These are phyloP conservation scores for Spongilla lacustris DNA, from an alignment of 37 sponge, comb jelly and placozoan species.

Conservation along the genomic window DNA sequence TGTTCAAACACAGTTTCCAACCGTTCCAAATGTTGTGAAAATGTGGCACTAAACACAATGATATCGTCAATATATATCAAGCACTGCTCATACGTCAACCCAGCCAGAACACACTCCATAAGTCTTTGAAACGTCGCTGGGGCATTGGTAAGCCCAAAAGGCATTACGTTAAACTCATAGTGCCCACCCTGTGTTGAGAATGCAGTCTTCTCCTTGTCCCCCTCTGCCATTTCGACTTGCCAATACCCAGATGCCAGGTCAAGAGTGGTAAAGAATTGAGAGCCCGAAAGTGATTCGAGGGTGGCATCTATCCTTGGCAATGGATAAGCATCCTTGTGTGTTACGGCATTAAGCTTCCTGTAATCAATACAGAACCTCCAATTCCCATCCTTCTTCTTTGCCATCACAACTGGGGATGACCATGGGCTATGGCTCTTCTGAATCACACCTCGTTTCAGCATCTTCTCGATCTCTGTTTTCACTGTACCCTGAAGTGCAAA, in stretches of 20 bases:
- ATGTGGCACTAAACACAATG: slow-evolving; percentile 8
- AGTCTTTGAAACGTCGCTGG: slow-evolving; percentile 42
- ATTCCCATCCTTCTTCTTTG: slow-evolving; percentile 22
- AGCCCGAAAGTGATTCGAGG: slow-evolving; percentile 12
- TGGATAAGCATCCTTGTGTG: slow-evolving; percentile 29
- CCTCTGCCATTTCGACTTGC: slow-evolving; percentile 17
- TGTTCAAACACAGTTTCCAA: no score
- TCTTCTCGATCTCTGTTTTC: slow-evolving; percentile 3
- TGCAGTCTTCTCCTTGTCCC: slow-evolving; percentile 39
- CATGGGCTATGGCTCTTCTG: slow-evolving; percentile 2
- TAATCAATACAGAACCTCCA: slow-evolving; percentile 6
- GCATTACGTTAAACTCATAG: slow-evolving; percentile 37
- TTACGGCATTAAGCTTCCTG: slow-evolving; percentile 12
- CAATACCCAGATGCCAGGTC: slow-evolving; percentile 30
- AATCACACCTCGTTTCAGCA: slow-evolving; percentile 9
- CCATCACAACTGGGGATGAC: slow-evolving; percentile 26
- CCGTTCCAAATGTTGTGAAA: slow-evolving; percentile 11
- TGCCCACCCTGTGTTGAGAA: slow-evolving; percentile 17
- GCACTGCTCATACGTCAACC: neutral
- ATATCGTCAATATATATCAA: slow-evolving; percentile 31
- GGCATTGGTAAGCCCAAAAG: slow-evolving; percentile 30
- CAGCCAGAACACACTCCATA: slow-evolving; percentile 29
- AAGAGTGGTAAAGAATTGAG: slow-evolving; percentile 14
- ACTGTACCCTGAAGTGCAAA: neutral
- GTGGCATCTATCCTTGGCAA: slow-evolving; percentile 36